Conservation (phyloP, 1,140 invertebrate genomes). For the Trachelipus rathkii region DNA sequence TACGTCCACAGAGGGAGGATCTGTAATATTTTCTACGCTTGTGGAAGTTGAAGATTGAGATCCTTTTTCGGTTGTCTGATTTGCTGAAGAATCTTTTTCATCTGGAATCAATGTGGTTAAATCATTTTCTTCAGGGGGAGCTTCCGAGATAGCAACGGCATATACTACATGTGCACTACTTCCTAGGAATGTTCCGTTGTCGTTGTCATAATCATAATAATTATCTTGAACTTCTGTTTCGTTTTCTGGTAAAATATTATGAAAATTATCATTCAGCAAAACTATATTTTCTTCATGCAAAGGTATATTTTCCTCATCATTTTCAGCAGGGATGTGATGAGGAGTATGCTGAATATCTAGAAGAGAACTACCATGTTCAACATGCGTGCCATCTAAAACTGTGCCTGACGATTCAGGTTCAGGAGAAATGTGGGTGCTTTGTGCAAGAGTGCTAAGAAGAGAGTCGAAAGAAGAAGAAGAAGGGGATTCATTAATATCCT, state of each 20-base stretch:
- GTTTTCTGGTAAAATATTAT: slow-evolving; percentile 1
- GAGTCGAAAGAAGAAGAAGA: not conserved
- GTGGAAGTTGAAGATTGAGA: too few relatives aligned
- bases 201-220: not conserved
- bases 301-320: not conserved
- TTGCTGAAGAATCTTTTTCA: not conserved
- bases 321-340: not conserved
- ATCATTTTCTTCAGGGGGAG: not conserved
- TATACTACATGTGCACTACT: slow-evolving; percentile 1
- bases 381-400: not conserved
- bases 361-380: not conserved
- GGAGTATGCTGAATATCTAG: not conserved
- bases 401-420: not conserved
- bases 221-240: not conserved
- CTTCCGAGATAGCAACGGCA: not conserved
- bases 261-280: not conserved
- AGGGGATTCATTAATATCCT: slow-evolving; percentile 1
- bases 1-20: too few relatives aligned
- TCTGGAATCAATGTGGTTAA: not conserved
- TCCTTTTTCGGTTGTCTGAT: not conserved
- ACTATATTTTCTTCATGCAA: not conserved
- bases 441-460: not conserved
- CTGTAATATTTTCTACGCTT: too few relatives aligned
- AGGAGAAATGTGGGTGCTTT: not conserved
- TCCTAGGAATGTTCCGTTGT: not conserved